Evolutionary conservation across 2,888 invertebrate genomes (phyloP), one percentile per base, ranked within the genome.

Genomic region (Geophilus truncorum): DNA sequence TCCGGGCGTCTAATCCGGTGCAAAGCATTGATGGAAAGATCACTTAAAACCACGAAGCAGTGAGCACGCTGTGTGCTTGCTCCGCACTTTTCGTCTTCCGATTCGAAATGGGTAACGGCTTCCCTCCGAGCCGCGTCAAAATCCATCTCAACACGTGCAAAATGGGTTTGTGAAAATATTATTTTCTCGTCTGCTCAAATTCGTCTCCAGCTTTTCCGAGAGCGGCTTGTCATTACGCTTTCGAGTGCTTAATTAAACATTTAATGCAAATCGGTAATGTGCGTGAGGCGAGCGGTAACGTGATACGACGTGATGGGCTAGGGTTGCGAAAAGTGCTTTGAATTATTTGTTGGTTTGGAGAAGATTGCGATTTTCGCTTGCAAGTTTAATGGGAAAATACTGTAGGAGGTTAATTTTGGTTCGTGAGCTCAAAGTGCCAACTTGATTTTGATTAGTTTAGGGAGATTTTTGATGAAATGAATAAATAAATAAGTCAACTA

Each of bases 41-140:
- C 57, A 57, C 57, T 57, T 57, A 57, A 57, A 57, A 57, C 57
- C 57, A 57, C 57, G 57, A 57, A 57, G 57, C 57, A 57, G 57
- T 57, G 57, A 57, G 57, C 57, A 57, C 57, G 57, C 57, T 57
- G 57, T 57, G 18, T 57, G 57, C 57, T 57, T 57, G 57, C 57
- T 57, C 57, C 10, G 57, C 57, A 57, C 57, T 57, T 57, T 57
- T 57, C 57, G 4, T 12, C 57, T 57, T 57, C 57, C 57, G 57
- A 57, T 57, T 57, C 21, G 57, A 23, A 57, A 23, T 57, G 57
- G 57, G 57, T 57, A 57, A 57, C 21, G 57, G 57, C 57, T 57
- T 57, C 57, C 57, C 57, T 57, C 18, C 21, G 21, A 57, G 57
- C 21, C 57, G 57, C 57, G 57, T 57, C 57, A 18, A 57, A 57